Evolutionary conservation across 2,113 vertebrate genomes (phyloP).

Genomic region (Puma concolor): DNA sequence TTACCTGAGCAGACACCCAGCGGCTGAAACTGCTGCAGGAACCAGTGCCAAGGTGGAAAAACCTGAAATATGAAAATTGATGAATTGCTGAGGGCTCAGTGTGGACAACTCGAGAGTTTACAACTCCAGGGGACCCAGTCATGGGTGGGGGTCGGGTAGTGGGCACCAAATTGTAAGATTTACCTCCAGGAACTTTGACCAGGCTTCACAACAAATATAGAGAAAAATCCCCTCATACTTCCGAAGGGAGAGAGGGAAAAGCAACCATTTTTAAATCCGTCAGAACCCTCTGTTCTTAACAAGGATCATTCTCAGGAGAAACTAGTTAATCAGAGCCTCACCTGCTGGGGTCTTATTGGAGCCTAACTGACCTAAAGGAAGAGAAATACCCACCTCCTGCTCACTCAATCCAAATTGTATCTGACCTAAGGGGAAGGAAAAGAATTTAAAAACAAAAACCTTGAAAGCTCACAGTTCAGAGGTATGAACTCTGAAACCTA

Average conservation of each 20-base stretch:
- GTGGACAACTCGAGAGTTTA: background rate
- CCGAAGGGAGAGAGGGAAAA: background rate
- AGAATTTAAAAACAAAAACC: background rate
- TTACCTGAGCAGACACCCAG: background rate
- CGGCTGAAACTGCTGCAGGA: background rate
- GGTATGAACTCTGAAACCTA: background rate
- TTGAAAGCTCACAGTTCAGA: background rate
- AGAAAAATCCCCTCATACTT: background rate
- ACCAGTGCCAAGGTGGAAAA: background rate
- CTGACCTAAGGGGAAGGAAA: background rate
- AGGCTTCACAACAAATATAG: background rate
- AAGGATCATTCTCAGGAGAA: background rate
- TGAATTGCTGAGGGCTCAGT: background rate
- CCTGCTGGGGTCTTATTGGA: background rate
- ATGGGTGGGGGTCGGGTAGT: accelerated
- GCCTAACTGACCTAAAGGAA: background rate
- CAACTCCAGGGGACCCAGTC: background rate
- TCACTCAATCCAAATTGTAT: background rate
- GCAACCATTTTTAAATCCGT: background rate
- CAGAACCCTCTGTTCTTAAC: background rate
- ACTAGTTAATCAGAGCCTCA: background rate
- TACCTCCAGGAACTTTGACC: background rate
- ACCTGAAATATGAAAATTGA: background rate
- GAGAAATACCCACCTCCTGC: background rate
- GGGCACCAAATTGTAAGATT: background rate